A percentile compares a stretch with the other conserved stretches of the same genome.
These are phyloP conservation scores for Apoderus coryli DNA, from an alignment of 2,888 invertebrate genomes.

Conservation along the genomic window DNA sequence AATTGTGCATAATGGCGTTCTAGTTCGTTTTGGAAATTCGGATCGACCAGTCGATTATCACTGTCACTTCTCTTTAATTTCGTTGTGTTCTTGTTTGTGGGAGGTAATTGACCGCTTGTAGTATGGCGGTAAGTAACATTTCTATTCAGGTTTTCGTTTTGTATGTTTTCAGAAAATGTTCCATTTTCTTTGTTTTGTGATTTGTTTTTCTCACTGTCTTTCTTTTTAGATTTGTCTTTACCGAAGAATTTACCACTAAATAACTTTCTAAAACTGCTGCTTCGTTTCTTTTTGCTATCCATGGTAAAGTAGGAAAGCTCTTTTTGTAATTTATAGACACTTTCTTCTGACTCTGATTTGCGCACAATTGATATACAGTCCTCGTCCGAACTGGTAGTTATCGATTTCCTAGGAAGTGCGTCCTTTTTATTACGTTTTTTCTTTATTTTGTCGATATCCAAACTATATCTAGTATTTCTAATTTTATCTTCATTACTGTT, in stretches of 20 bases:
- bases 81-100: slow-evolving; percentile 8
- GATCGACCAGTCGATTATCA: slow-evolving; percentile 9
- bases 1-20: slow-evolving; percentile 25
- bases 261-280: slow-evolving; percentile 27
- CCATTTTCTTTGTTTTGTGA: slow-evolving; percentile 19
- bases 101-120: slow-evolving; percentile 12
- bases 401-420: slow-evolving; percentile 12
- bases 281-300: slow-evolving; percentile 30
- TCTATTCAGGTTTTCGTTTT: slow-evolving; percentile 28
- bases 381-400: slow-evolving; percentile 16
- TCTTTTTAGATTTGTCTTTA: slow-evolving; percentile 32
- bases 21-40: slow-evolving; percentile 14
- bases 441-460: slow-evolving; percentile 14
- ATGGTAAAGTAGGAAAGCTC: slow-evolving; percentile 26
- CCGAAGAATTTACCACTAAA: slow-evolving; percentile 26
- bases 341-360: slow-evolving; percentile 26
- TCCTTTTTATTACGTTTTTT: slow-evolving; percentile 23
- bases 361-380: slow-evolving; percentile 19
- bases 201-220: slow-evolving; percentile 27
- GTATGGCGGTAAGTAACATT: slow-evolving; percentile 24
- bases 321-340: slow-evolving; percentile 24
- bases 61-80: slow-evolving; percentile 14
- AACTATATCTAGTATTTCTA: slow-evolving; percentile 14
- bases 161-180: slow-evolving; percentile 24
- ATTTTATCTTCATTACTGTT: slow-evolving; percentile 10